Conservation (phyloP, 1,140 invertebrate species). For the Cydia pomonella region DNA sequence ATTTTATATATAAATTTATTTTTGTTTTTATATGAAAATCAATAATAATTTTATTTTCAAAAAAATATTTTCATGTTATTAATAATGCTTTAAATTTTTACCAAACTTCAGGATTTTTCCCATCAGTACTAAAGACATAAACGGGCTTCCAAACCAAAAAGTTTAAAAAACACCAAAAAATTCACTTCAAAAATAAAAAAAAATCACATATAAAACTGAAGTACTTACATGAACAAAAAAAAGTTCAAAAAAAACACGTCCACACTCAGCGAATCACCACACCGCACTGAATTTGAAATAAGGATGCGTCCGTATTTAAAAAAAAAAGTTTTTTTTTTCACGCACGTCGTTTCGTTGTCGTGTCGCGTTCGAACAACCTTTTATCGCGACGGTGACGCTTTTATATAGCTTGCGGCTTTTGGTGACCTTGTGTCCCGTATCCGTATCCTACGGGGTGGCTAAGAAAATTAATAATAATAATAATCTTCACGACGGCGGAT, state of each 20-base stretch:
- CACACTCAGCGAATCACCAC: constrained; percentile 40
- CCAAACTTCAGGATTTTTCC: neutral
- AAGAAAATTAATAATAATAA: too few species aligned
- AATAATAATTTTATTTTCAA: too few species aligned
- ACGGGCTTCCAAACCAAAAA: constrained; percentile 22
- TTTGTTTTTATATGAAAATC: too few species aligned
- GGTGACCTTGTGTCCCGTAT: neutral
- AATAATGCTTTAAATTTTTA: neutral
- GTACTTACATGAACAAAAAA: constrained; percentile 12
- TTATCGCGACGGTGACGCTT: neutral
- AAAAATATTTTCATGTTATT: too few species aligned
- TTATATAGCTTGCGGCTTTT: neutral
- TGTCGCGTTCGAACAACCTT: neutral
- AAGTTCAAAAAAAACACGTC: constrained; percentile 37
- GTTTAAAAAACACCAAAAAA: neutral
- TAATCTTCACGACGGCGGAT: too few species aligned
- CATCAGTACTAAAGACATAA: constrained; percentile 33
- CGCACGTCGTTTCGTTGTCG: constrained; percentile 9
- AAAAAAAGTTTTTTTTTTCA: constrained; percentile 9
- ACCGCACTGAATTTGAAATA: constrained; percentile 27
- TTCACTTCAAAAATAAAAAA: constrained; percentile 34
- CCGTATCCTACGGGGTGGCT: neutral
- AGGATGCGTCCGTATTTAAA: constrained; percentile 21
- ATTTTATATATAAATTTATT: too few species aligned
- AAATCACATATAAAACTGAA: constrained; percentile 38